These are phyloP conservation scores for Crotalus viridis DNA, from an alignment of 2,113 vertebrate species.

Conservation along the genomic window DNA sequence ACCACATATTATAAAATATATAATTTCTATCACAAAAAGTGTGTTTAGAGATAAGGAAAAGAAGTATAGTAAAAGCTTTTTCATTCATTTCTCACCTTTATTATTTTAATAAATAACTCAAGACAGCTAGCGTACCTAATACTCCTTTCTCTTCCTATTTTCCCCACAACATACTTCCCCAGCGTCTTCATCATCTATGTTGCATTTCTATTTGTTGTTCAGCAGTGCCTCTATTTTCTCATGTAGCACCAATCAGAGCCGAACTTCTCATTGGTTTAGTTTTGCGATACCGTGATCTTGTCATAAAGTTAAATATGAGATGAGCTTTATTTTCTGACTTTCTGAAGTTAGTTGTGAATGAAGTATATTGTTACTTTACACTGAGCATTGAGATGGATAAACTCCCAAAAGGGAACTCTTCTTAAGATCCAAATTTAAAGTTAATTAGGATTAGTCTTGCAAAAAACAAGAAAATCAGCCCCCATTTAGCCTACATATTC, in stretches of 20 bases:
- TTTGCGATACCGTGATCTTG: neutral
- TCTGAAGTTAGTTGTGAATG: neutral
- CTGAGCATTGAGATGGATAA: neutral
- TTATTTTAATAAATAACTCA: no score
- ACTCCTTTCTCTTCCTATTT: no score
- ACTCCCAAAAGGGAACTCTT: neutral
- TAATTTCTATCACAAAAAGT: neutral
- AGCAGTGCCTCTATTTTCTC: no score
- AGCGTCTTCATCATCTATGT: neutral
- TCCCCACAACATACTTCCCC: no score
- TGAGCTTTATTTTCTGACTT: neutral
- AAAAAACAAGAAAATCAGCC: neutral
- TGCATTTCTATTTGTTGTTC: neutral
- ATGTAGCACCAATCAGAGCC: neutral
- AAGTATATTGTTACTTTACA: neutral
- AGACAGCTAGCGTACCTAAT: no score
- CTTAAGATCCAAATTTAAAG: neutral
- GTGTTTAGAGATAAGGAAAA: neutral
- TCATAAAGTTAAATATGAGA: neutral
- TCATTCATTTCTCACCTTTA: no score
- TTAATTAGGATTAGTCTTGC: neutral
- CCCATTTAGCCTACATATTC: neutral
- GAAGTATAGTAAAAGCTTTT: neutral
- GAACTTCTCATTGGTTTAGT: slow-evolving; percentile 23
- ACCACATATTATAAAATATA: neutral